A percentile compares a stretch with the other conserved stretches of the same genome.
Evolutionary conservation across 2,888 invertebrate genomes (phyloP).

Genomic region (Sepiola atlantica): DNA sequence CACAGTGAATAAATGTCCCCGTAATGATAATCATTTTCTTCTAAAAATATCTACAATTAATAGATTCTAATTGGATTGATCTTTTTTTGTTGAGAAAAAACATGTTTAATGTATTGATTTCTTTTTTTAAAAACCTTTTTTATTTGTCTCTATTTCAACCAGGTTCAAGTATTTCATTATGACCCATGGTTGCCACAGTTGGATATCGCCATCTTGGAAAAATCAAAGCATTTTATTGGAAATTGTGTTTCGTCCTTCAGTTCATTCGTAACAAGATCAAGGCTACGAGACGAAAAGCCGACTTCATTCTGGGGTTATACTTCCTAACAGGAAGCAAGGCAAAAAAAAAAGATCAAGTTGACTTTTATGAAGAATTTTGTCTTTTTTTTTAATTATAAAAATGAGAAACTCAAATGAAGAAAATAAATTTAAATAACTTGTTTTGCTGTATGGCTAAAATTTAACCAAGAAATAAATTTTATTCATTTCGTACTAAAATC

Average conservation of each 20-base stretch:
- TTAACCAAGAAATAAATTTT: neutral
- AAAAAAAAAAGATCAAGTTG: neutral
- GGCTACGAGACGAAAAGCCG: constrained; percentile 61
- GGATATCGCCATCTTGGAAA: constrained; percentile 71
- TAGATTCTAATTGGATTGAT: too few relatives aligned
- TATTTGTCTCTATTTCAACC: constrained; percentile 49
- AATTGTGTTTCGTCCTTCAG: constrained; percentile 74
- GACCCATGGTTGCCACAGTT: constrained; percentile 72
- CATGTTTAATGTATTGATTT: too few relatives aligned
- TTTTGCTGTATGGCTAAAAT: neutral
- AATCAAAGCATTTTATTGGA: constrained; percentile 72
- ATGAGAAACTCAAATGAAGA: neutral
- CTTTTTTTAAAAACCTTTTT: too few relatives aligned
- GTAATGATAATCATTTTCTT: too few relatives aligned
- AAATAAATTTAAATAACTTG: neutral
- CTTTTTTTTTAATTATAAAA: neutral
- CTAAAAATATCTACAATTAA: too few relatives aligned
- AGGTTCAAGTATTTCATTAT: constrained; percentile 69
- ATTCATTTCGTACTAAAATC: neutral
- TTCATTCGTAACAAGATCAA: constrained; percentile 69
- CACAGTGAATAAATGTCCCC: too few relatives aligned
- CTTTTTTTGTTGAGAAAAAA: too few relatives aligned
- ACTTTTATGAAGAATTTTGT: neutral
- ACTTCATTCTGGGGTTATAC: constrained; percentile 65
- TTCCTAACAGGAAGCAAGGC: neutral